Evolutionary conservation across 30 jellyfish, hydroid and myxozoan genomes (phyloP), one percentile per base, ranked within the genome.

Genomic region (Aurelia sp.): DNA sequence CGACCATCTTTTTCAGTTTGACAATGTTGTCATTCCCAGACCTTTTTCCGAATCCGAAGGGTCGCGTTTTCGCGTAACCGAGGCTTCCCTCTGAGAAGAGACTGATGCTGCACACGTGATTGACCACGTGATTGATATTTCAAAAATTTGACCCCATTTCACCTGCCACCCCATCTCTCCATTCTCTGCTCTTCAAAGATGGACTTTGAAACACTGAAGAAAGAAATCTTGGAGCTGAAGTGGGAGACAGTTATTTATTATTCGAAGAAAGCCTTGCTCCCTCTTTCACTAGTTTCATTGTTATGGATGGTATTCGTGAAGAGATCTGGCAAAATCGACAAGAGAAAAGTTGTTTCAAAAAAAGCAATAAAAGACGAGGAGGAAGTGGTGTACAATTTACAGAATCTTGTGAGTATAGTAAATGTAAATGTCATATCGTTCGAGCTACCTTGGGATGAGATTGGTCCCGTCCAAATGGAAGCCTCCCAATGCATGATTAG

Each of bases 281-380:
- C 89, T 0, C 18, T 79, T 2, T 24, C 89, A 17, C 5, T 79
- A 16, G 17, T 79, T 63, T 63, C 89, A 5, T 18, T 79, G 72
- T 10, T 79, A 79, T 79, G 89, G 89, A 64, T 79, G 58, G 13
- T 79, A 55, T 63, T 79, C 17, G 40, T 79, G 18, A 47, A 79
- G 18, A 79, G 50, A 41, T 30, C 72, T n/a, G 66, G 61, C 3
- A 17, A 27, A 27, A 17, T 30, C 18, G 71, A 47, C 61, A 48
- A 41, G 51, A 33, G 59, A 48, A 41, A 41, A 24, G 80, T 63
- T 9, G 53, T 4, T 18, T 63, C 63, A 12, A 79, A 51, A 33
- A 63, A 63, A 27, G 67, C 80, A 4, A 27, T 55, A 24, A 13
- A 20, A 0, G 72, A 44, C 13, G 62, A 41, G 72, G 89, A 78